These are phyloP conservation scores for Bos indicus DNA, from an alignment of 2,113 vertebrate species.

Conservation along the genomic window DNA sequence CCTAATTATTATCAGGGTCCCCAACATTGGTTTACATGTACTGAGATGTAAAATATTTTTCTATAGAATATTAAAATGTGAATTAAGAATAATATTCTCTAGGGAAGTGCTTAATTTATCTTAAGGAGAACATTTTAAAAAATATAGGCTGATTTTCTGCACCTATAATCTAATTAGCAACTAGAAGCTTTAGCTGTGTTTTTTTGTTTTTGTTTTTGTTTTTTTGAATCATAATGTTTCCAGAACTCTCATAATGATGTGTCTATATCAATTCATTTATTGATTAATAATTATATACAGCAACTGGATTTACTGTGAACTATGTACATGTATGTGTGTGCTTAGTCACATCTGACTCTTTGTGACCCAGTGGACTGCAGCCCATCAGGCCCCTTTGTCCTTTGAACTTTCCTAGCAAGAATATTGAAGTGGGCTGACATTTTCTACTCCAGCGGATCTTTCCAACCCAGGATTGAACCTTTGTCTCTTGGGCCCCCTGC, in stretches of 20 bases:
- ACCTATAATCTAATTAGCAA: background rate
- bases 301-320: background rate
- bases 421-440: background rate
- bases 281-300: constrained; percentile 19
- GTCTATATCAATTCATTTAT: background rate
- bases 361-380: background rate
- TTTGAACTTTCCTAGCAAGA: background rate
- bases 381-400: background rate
- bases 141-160: background rate
- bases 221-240: background rate
- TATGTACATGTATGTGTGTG: background rate
- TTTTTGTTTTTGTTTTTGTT: background rate
- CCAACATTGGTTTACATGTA: background rate
- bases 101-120: background rate
- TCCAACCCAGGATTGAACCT: background rate
- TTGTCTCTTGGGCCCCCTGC: background rate
- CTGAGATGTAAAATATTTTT: background rate
- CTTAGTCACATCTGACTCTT: background rate
- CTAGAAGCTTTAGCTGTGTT: background rate
- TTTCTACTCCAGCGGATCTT: background rate
- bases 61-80: background rate
- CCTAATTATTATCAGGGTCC: background rate
- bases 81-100: constrained; percentile 14
- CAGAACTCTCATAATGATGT: background rate
- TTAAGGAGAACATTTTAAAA: background rate